Evolutionary conservation across 2,797 vertebrate genomes (phyloP), one percentile per base, ranked within the genome.

Genomic region (Cynodonichthys magdalenae): DNA sequence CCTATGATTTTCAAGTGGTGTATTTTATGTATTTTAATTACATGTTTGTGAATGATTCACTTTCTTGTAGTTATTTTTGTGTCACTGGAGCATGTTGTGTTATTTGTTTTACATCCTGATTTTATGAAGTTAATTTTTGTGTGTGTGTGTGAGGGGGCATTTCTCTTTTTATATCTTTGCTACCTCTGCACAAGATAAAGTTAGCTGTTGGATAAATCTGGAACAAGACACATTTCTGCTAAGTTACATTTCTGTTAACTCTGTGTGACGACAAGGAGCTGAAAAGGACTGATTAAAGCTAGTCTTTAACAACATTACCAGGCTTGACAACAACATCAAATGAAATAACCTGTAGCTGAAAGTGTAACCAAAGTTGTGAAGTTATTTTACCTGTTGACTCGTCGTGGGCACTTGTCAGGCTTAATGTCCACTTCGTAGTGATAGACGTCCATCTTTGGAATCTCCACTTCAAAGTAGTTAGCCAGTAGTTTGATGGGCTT

Each of bases 371-470:
- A 9, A 29, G 18, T 19, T 9, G 24, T 59, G 0, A 5, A 15
- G 10, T 61, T 19, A 8, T 1, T 0, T 71, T 95, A 99, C 98
- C 98, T 95, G 95, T 99, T 99, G 92, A 99, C 98, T 90, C 97
- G 94, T 47, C 98, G 95, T 9, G 98, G 98, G 84, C 98, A 99
- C 93, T 99, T 99, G 88, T 99, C 98, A 0, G 98, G 98, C 87
- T 99, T 99, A 88, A 99, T 99, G 91, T 99, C 98, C 91, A 99
- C 97, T 90, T 99, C 98, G 71, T 99, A 99, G 84, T 99, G 98
- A 83, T 93, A 97, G 65, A 99, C 97, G 52, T 99, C 97, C 73
- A 99, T 99, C 91, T 99, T 99, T 82, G 98, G 98, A 91, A 99
- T 99, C 90, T 99, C 97, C 87, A 99, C 97, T 79, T 99, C 96